These are phyloP conservation scores for Cossypha niveicapilla DNA, from an alignment of 2,797 vertebrate genomes.

Conservation along the genomic window DNA sequence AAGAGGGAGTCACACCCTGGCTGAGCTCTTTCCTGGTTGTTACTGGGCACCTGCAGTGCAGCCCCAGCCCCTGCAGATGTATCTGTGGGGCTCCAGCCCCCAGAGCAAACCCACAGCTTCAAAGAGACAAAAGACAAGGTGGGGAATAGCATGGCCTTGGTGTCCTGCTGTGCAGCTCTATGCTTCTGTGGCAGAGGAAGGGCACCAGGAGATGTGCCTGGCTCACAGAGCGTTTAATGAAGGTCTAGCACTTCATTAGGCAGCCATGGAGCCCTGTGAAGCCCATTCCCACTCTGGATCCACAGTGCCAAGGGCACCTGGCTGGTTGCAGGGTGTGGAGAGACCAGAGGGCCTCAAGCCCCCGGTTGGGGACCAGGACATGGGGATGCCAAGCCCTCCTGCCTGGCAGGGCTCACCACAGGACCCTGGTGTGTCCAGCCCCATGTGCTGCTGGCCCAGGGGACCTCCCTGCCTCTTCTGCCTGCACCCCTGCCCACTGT, in stretches of 20 bases:
- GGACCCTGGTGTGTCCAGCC: background rate
- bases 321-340: background rate
- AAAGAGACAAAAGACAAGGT: background rate
- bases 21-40: background rate
- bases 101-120: background rate
- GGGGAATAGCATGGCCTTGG: background rate
- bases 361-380: accelerated
- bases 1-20: background rate
- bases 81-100: background rate
- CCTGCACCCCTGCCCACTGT: background rate
- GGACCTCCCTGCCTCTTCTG: background rate
- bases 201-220: background rate
- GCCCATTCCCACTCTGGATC: background rate
- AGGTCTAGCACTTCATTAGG: background rate
- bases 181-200: background rate
- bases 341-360: background rate
- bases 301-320: background rate
- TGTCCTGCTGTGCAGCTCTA: background rate
- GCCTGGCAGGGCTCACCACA: background rate
- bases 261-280: background rate
- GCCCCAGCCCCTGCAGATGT: background rate
- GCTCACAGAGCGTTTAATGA: background rate
- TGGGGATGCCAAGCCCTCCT: background rate
- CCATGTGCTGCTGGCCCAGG: accelerated
- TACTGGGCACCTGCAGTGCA: background rate